Conservation (phyloP, 2,113 vertebrate genomes). For the Epinephelus lanceolatus region DNA sequence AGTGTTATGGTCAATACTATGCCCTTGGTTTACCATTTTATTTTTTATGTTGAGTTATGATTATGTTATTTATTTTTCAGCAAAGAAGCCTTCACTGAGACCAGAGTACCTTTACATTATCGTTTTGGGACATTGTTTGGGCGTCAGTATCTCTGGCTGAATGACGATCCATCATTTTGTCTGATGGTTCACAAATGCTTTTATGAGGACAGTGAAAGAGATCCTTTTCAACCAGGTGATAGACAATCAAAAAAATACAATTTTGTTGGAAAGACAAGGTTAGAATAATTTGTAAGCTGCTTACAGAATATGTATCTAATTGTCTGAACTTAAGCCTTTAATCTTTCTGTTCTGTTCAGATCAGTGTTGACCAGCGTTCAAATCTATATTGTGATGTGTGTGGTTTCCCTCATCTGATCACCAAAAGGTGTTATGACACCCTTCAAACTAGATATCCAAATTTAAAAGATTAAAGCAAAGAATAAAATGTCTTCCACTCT, state of each 20-base stretch:
- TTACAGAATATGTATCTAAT: slow-evolving; percentile 9
- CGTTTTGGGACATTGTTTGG: background rate
- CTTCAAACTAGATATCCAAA: background rate
- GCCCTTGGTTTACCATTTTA: background rate
- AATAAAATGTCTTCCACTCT: background rate
- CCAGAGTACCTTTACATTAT: no score
- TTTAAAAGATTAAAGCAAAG: background rate
- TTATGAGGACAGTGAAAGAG: slow-evolving; percentile 7
- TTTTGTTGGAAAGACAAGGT: slow-evolving; percentile 6
- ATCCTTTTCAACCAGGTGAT: slow-evolving; percentile 20
- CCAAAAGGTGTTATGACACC: background rate
- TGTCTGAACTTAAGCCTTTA: slow-evolving; percentile 32
- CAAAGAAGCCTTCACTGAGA: background rate
- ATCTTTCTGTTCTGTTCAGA: slow-evolving; percentile 13
- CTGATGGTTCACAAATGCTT: slow-evolving; percentile 13
- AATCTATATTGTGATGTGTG: background rate
- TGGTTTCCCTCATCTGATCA: slow-evolving; percentile 13
- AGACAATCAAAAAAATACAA: slow-evolving; percentile 41
- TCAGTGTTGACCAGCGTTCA: slow-evolving; percentile 2
- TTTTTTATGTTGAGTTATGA: background rate
- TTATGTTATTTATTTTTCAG: background rate
- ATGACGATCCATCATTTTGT: slow-evolving; percentile 1
- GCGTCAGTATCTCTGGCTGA: background rate
- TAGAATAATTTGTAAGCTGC: slow-evolving; percentile 17
- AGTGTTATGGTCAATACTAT: background rate